These are phyloP conservation scores for Avahi laniger DNA, from an alignment of 2,797 vertebrate species.

Conservation along the genomic window DNA sequence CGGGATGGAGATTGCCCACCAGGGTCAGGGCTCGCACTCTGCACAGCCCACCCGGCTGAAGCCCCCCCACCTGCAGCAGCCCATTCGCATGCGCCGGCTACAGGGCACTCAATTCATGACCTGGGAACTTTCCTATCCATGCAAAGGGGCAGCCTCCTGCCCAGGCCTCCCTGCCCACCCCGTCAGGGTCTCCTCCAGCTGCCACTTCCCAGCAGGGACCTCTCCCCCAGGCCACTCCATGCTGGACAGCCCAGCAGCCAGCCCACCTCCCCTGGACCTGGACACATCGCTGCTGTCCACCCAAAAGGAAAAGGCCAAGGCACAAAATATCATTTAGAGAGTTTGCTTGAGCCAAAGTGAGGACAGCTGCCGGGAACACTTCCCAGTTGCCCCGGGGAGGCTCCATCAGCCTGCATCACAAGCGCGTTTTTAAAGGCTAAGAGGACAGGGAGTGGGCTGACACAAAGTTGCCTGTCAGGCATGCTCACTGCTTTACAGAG, in stretches of 20 bases:
- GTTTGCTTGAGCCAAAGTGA: background rate
- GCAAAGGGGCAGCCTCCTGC: background rate
- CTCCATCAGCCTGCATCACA: background rate
- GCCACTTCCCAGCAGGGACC: too few species aligned
- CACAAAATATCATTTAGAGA: background rate
- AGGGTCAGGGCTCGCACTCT: background rate
- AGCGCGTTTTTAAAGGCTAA: background rate
- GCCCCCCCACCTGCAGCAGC: background rate
- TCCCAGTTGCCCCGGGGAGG: background rate
- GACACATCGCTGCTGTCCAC: background rate
- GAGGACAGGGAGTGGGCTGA: background rate
- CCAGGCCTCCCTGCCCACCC: too few species aligned
- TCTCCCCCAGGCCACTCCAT: fast-evolving
- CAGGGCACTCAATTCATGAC: fast-evolving
- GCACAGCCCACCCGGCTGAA: background rate
- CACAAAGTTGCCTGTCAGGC: background rate
- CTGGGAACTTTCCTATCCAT: background rate
- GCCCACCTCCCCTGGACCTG: background rate
- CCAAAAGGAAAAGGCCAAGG: background rate
- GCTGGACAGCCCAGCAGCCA: fast-evolving
- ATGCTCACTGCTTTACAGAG: background rate
- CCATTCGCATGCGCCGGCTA: too few species aligned
- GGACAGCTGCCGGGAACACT: background rate
- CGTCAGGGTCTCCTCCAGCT: background rate
- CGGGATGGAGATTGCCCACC: fast-evolving